phyloP scores from a whole-genome alignment of 2,797 vertebrate genomes.

The Oryzias sinensis region DNA sequence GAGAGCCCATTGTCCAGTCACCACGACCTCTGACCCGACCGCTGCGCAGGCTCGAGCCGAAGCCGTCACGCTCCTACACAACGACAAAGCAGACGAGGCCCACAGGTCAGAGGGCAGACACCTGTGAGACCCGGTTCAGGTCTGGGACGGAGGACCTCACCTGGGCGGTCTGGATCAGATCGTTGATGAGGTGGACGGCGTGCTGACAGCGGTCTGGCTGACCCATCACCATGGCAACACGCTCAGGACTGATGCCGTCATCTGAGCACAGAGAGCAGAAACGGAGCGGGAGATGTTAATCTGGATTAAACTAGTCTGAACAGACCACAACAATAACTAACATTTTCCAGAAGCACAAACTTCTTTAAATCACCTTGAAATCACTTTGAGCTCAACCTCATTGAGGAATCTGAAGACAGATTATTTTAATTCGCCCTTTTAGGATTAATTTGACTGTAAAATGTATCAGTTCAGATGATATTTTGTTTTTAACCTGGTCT shows the following conservation, averaged over 20 bases:
- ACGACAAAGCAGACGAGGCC: no score
- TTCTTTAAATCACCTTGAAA: background rate
- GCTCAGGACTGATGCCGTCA: constrained; percentile 93
- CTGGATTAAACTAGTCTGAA: background rate
- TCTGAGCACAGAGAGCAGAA: constrained; percentile 71
- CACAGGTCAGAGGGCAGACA: no score
- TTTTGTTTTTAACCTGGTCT: no score
- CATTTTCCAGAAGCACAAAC: no score
- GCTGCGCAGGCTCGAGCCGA: constrained; percentile 80
- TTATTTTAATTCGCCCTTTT: no score
- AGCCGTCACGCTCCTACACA: constrained; percentile 91
- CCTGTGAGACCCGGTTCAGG: background rate
- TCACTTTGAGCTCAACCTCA: background rate
- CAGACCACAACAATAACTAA: background rate
- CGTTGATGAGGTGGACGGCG: constrained; percentile 92
- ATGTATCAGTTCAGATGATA: no score
- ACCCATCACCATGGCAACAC: constrained; percentile 96
- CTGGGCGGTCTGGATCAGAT: constrained; percentile 96
- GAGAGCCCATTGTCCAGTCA: constrained; percentile 89
- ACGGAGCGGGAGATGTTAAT: background rate
- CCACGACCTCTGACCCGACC: constrained; percentile 87
- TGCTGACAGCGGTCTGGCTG: constrained; percentile 95
- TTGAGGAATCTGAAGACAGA: no score
- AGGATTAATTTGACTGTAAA: no score
- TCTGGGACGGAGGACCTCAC: constrained; percentile 58